Conservation (phyloP, 2,113 vertebrate species). For the Nothoprocta pentlandii region DNA sequence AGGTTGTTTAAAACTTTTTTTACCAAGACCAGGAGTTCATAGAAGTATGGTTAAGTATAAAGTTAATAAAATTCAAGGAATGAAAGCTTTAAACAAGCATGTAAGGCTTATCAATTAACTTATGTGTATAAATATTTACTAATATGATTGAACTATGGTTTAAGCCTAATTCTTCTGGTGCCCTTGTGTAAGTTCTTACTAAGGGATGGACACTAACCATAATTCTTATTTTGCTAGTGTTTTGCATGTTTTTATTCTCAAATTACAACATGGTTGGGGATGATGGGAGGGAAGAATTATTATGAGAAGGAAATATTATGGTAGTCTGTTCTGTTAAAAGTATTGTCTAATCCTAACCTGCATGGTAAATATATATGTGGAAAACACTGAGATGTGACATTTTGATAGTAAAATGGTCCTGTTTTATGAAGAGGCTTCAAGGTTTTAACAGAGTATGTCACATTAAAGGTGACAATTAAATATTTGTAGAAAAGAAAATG, state of each 20-base stretch:
- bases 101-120: constrained; percentile 76
- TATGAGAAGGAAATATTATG: background rate
- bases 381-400: background rate
- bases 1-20: constrained; percentile 82
- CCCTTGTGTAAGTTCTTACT: constrained; percentile 64
- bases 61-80: constrained; percentile 70
- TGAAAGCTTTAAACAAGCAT: constrained; percentile 81
- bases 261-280: background rate
- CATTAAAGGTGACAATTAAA: background rate
- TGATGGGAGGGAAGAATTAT: constrained; percentile 22
- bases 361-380: constrained; percentile 57
- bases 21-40: constrained; percentile 78
- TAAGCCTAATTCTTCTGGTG: constrained; percentile 71
- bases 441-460: background rate
- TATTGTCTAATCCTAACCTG: constrained; percentile 70
- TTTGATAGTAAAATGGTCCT: background rate
- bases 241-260: constrained; percentile 62
- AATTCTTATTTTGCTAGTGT: constrained; percentile 31
- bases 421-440: background rate
- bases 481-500: background rate
- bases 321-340: constrained; percentile 20
- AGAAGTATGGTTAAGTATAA: constrained; percentile 83
- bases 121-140: constrained; percentile 72
- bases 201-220: constrained; percentile 62
- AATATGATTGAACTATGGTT: constrained; percentile 73